Evolutionary conservation across 2,888 invertebrate genomes (phyloP).

Genomic region (Habroteleia sp.): DNA sequence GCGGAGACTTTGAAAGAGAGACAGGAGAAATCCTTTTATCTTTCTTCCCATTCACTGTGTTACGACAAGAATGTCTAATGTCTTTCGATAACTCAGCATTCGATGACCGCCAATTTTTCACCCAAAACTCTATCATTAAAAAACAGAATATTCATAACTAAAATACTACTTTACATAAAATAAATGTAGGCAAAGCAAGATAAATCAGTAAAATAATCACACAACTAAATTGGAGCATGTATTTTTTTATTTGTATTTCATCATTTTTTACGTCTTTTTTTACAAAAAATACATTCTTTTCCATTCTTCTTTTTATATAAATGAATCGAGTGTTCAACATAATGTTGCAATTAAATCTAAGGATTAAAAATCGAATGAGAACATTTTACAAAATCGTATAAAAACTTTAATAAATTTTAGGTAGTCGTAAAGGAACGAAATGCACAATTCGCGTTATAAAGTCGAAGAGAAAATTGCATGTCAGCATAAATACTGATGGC

Average conservation of each 20-base stretch:
- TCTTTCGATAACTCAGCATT: conserved; percentile 62
- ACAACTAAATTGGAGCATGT: conserved; percentile 50
- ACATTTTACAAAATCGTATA: conserved; percentile 58
- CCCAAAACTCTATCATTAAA: conserved; percentile 36
- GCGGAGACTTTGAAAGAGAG: conserved; percentile 55
- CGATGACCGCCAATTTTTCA: conserved; percentile 60
- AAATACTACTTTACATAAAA: conserved; percentile 7
- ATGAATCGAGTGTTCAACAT: conserved; percentile 51
- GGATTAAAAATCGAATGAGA: conserved; percentile 33
- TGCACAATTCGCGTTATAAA: conserved; percentile 44
- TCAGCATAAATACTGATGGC: conserved; percentile 40
- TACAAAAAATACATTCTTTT: conserved; percentile 64
- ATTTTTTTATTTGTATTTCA: conserved; percentile 60
- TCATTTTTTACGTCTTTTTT: conserved; percentile 46
- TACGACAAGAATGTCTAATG: conserved; percentile 65
- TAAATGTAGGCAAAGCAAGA: not conserved
- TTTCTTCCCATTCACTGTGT: conserved; percentile 52
- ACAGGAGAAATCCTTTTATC: conserved; percentile 63
- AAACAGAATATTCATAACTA: conserved; percentile 51
- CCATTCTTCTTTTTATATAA: conserved; percentile 59
- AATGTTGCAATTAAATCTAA: conserved; percentile 24
- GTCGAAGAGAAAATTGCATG: conserved; percentile 53
- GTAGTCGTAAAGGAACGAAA: conserved; percentile 34
- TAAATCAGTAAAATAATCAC: conserved; percentile 41
- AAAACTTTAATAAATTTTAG: conserved; percentile 44